Evolutionary conservation across 2,888 invertebrate genomes (phyloP), one percentile per base, ranked within the genome.

Genomic region (Troides oblongomaculatus): DNA sequence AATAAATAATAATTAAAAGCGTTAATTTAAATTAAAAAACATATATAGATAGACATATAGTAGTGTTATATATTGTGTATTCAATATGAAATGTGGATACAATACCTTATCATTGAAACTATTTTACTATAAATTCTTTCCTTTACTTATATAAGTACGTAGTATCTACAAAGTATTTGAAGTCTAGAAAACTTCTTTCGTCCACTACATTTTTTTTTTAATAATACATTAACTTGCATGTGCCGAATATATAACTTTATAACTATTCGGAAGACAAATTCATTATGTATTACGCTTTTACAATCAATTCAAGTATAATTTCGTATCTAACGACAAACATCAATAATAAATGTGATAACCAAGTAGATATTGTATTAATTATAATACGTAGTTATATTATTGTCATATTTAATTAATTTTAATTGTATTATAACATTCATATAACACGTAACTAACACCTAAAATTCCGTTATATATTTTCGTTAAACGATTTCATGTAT

Each of bases 251-350:
- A 80, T 84, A 84, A 84, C 76, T 81, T 87, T 86, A 84, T 69
- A 76, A 70, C 91, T 92, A 92, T 84, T 83, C 92, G 92, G 92
- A 92, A 92, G 92, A 92, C 92, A 90, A 86, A 88, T 92, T 89
- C 89, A 86, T 87, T 87, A 85, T 84, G 74, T 76, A 79, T 79
- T 73, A 76, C 79, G 78, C 30, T 79, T 82, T 83, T 81, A 83
- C 78, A 79, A 74, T 74, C 84, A 84, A 83, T 70, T 46, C 60
- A 77, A 75, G 78, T 73, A 72, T 76, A 77, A 78, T 78, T 77
- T 60, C 8, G 67, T 66, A 70, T 21, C 14, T 61, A 64, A 56
- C 53, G 25, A 50, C 23, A 63, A 61, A 30, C 53, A 61, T 69
- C 1, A 61, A 64, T 53, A 39, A 57, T 56, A 46, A 63, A 63